Evolutionary conservation across 2,113 vertebrate species (phyloP), one percentile per base, ranked within the genome.

Genomic region (Platichthys flesus): DNA sequence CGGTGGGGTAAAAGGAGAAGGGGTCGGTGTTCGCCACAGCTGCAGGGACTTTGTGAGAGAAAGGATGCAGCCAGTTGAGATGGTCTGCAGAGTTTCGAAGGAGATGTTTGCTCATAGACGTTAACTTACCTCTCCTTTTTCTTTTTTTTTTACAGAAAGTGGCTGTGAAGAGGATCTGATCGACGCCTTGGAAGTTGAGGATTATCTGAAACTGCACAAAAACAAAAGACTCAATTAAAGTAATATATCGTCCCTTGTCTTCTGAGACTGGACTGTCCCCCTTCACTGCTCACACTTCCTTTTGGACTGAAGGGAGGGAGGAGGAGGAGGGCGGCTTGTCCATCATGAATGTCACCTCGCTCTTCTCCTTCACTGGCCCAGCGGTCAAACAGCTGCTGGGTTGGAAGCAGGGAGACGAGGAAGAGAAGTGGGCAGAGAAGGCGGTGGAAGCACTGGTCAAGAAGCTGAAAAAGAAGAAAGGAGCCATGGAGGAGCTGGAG

Each of bases 341-440:
- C 86, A 87, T 86, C 80, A 99, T 99, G 97, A 98, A 98, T 0
- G 97, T 99, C 90, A 98, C 97, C 45, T 98, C 97, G n/a, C 95
- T 99, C 49, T 99, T 99, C 91, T 98, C 97, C 88, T 99, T 99
- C 93, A 99, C 97, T 80, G 98, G 97, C 91, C 97, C 97, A 1
- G 97, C 97, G 0, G 97, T 99, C 86, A 99, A 98, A 88, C 95
- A 97, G 64, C 95, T 99, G 73, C 92, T 99, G 80, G 97, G 97
- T 9, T 99, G 97, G 97, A 99, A 99, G 78, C 97, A 99, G 88
- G 97, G 97, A 0, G 97, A 99, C 0, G 97, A 99, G 91, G 97
- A 99, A 88, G 97, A 99, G 91, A 99, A 99, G 71, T 99, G 97
- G 97, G 97, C 97, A 0, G 97, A 99, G 84, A 99, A 99, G 85